Conservation (phyloP, 2,113 vertebrate species). For the Empidonax traillii region DNA sequence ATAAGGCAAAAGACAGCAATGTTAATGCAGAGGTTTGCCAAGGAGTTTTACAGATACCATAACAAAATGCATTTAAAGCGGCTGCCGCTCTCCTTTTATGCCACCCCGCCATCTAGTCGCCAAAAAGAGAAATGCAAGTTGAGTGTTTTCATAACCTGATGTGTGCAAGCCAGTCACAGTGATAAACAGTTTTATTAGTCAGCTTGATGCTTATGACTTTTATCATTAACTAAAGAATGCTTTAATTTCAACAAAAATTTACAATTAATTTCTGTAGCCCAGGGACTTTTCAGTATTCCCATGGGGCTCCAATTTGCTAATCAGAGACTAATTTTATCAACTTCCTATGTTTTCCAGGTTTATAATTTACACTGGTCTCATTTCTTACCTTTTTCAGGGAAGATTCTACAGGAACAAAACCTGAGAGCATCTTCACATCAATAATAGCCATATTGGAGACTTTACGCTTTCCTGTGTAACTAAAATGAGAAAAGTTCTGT, state of each 20-base stretch:
- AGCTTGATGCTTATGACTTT: not conserved
- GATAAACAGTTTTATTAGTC: not conserved
- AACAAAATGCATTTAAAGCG: fast-evolving
- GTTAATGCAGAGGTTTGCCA: not conserved
- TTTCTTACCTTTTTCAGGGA: slow-evolving; percentile 66
- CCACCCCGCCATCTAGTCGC: not conserved
- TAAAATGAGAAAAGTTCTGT: slow-evolving; percentile 19
- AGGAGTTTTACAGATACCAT: fast-evolving
- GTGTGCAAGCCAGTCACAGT: fast-evolving
- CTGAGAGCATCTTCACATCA: slow-evolving; percentile 76
- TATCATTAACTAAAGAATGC: not conserved
- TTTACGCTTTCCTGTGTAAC: slow-evolving; percentile 53
- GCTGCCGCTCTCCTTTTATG: not conserved
- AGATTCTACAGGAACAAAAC: slow-evolving; percentile 60
- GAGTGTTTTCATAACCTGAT: fast-evolving
- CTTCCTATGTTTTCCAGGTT: not conserved
- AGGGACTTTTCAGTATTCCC: not conserved
- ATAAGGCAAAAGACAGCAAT: not conserved
- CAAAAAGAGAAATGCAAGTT: not conserved
- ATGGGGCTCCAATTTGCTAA: not conserved
- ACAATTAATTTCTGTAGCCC: not conserved
- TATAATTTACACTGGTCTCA: not conserved
- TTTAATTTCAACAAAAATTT: not conserved
- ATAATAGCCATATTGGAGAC: slow-evolving; percentile 70
- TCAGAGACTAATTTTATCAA: not conserved